Percentiles rank a stretch among this genome's conserved stretches.
Conservation (phyloP, 1,140 invertebrate genomes). For the Linepithema humile region DNA sequence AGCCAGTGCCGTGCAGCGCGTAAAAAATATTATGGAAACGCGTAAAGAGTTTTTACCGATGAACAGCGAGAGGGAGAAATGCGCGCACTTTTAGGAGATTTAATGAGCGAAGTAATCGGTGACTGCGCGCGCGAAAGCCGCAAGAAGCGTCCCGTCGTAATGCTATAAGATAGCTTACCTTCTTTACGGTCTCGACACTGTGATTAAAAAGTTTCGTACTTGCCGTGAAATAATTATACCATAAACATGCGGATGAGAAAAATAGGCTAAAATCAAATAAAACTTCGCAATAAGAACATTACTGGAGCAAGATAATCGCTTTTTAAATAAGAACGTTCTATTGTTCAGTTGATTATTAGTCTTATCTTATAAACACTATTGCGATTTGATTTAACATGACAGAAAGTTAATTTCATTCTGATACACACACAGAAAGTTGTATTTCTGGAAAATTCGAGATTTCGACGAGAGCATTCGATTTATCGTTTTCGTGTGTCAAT, state of each 20-base stretch:
- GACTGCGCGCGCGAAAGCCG: not conserved
- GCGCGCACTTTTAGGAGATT: slow-evolving; percentile 5
- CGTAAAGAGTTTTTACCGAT: slow-evolving; percentile 41
- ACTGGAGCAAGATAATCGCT: not conserved
- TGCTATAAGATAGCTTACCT: not conserved
- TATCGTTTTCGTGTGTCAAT: not conserved
- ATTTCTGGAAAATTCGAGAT: not conserved
- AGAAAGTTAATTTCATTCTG: not conserved
- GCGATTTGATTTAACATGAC: not conserved
- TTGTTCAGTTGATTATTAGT: not conserved
- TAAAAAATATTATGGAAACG: slow-evolving; percentile 32
- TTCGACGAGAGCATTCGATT: not conserved
- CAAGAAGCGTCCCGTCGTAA: slow-evolving; percentile 3
- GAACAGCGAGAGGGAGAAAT: not conserved
- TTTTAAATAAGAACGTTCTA: not conserved
- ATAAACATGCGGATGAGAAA: not conserved
- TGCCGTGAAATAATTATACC: slow-evolving; percentile 13
- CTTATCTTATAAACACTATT: too few species aligned
- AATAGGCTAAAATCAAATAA: not conserved
- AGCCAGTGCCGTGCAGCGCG: not conserved
- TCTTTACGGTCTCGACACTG: slow-evolving; percentile 9
- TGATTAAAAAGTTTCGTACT: slow-evolving; percentile 24
- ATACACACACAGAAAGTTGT: not conserved
- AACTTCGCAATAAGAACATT: not conserved
- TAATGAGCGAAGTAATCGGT: slow-evolving; percentile 32